Conservation (phyloP, 2,797 vertebrate species). For the Uromys caudimaculatus region DNA sequence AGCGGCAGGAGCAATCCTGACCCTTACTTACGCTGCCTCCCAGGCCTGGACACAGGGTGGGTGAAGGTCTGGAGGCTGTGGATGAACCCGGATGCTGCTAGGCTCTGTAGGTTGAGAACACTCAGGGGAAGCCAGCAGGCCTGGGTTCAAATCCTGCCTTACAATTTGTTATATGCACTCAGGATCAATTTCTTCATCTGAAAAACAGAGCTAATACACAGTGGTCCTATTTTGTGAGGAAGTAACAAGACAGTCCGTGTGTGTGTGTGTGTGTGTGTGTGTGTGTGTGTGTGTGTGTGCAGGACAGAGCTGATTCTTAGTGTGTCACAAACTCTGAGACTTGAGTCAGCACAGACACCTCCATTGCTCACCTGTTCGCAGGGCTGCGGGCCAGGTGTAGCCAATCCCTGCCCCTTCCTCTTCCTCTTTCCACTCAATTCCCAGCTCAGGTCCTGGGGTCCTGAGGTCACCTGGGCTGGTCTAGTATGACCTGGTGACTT, state of each 20-base stretch:
- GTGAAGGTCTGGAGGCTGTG: background rate
- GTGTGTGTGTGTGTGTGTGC: background rate
- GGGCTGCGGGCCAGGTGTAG: background rate
- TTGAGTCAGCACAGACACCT: background rate
- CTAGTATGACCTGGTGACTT: background rate
- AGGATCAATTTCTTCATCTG: background rate
- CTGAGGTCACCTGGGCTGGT: background rate
- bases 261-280: background rate
- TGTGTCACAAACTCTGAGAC: accelerated
- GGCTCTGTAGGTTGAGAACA: accelerated
- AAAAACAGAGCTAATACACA: background rate
- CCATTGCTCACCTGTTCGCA: background rate
- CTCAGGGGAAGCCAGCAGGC: background rate
- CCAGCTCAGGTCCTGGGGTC: background rate
- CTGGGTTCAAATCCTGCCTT: background rate
- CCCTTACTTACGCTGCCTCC: background rate
- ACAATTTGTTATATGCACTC: background rate
- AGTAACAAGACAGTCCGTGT: accelerated
- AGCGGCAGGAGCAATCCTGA: background rate
- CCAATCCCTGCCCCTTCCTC: too few species aligned
- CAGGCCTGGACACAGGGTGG: accelerated
- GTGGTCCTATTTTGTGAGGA: background rate
- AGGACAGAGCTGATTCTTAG: background rate
- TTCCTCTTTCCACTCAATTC: too few species aligned
- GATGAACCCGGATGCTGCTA: accelerated